phyloP scores from a whole-genome alignment of 2,113 vertebrate species.

The Steatornis caripensis region DNA sequence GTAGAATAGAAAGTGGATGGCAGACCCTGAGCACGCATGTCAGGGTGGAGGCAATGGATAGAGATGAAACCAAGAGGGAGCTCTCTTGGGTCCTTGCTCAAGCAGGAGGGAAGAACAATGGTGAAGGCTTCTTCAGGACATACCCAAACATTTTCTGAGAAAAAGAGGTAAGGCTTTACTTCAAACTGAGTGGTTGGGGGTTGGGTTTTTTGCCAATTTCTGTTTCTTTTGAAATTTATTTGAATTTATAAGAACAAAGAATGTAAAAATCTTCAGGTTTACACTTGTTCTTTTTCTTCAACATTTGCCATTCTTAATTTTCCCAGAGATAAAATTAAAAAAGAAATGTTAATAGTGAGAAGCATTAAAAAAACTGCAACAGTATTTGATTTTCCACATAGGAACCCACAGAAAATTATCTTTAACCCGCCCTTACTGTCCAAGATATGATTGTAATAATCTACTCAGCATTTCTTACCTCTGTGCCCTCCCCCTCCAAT shows the following conservation, averaged over 20 bases:
- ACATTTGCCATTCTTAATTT: not conserved
- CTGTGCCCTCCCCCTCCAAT: fast-evolving
- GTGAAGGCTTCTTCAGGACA: not conserved
- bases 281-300: not conserved
- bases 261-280: not conserved
- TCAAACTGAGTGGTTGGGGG: not conserved
- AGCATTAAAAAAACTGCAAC: not conserved
- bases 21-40: fast-evolving
- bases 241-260: not conserved
- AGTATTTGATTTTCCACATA: not conserved
- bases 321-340: not conserved
- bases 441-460: not conserved
- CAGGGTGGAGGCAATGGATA: not conserved
- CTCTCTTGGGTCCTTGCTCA: not conserved
- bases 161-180: not conserved
- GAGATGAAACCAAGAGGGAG: not conserved
- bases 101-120: not conserved
- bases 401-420: not conserved
- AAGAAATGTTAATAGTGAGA: not conserved
- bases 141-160: not conserved
- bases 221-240: not conserved
- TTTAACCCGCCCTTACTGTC: not conserved
- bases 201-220: not conserved
- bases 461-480: not conserved
- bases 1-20: not conserved